Percentiles rank a stretch among this genome's conserved stretches.
These are phyloP conservation scores for Laticauda colubrina DNA, from an alignment of 2,113 vertebrate species.

Conservation along the genomic window DNA sequence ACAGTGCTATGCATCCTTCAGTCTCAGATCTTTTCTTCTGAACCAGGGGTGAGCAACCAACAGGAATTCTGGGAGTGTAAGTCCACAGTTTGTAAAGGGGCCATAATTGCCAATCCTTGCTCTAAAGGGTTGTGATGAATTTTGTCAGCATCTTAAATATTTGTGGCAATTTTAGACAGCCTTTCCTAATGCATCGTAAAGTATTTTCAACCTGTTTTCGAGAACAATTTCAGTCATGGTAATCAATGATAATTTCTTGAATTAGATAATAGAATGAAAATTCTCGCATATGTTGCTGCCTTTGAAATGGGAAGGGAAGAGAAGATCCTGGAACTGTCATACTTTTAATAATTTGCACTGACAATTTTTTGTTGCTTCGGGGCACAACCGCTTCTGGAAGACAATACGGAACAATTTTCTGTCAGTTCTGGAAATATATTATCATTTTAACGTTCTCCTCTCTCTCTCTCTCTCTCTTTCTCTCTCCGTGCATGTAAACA, in stretches of 20 bases:
- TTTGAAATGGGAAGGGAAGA: constrained; percentile 43
- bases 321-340: constrained; percentile 51
- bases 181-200: constrained; percentile 51
- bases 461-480: constrained; percentile 37
- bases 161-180: constrained; percentile 41
- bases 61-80: not conserved
- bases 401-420: constrained; percentile 58
- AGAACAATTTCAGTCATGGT: constrained; percentile 15
- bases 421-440: constrained; percentile 60
- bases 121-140: constrained; percentile 34
- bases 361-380: constrained; percentile 59
- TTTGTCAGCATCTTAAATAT: constrained; percentile 55
- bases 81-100: not conserved
- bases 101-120: constrained; percentile 26
- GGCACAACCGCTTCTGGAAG: constrained; percentile 47
- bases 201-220: constrained; percentile 43
- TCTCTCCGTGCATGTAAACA: constrained; percentile 27
- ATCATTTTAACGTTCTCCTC: constrained; percentile 56
- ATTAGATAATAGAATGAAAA: constrained; percentile 43
- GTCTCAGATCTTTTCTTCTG: not conserved
- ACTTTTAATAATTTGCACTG: constrained; percentile 59
- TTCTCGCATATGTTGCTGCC: constrained; percentile 42
- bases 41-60: not conserved
- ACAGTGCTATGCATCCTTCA: not conserved
- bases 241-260: constrained; percentile 53